Evolutionary conservation across 1,140 invertebrate genomes (phyloP).

Genomic region (Charaxes varanes): DNA sequence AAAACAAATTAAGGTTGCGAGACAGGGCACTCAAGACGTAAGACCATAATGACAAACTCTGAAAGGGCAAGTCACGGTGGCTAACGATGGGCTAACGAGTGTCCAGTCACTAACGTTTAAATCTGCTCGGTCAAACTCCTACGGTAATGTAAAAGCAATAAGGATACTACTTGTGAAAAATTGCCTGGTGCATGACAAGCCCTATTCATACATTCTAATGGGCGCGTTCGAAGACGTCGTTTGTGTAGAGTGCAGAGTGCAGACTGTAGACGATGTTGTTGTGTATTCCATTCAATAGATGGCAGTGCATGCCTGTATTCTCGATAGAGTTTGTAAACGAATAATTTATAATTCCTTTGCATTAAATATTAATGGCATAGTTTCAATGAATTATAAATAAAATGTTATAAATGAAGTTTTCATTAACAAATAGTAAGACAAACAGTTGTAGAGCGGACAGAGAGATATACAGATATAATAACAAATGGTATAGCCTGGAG

Average conservation of each 20-base stretch:
- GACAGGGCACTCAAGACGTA: constrained; percentile 34
- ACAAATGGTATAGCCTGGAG: no score
- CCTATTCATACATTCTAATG: constrained; percentile 13
- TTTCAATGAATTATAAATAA: no score
- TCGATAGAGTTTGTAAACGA: no score
- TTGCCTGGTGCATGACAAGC: constrained; percentile 25
- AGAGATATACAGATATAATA: no score
- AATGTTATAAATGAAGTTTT: no score
- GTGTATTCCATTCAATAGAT: constrained; percentile 12
- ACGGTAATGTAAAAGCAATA: constrained; percentile 27
- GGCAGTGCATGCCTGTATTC: no score
- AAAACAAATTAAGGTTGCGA: constrained; percentile 38
- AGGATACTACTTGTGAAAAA: constrained; percentile 26
- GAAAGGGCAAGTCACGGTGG: constrained; percentile 36
- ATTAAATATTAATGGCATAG: no score
- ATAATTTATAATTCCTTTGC: no score
- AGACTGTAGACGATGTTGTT: no score
- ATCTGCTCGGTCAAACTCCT: constrained; percentile 30
- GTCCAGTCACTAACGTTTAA: constrained; percentile 32
- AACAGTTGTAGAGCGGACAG: no score
- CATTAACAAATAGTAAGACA: no score
- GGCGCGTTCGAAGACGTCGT: constrained; percentile 1
- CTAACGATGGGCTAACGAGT: constrained; percentile 39
- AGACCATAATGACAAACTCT: constrained; percentile 36
- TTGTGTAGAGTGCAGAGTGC: no score